A percentile compares a stretch with the other conserved stretches of the same genome.
These are phyloP conservation scores for Pecten maximus DNA, from an alignment of 2,888 invertebrate species.

Conservation along the genomic window DNA sequence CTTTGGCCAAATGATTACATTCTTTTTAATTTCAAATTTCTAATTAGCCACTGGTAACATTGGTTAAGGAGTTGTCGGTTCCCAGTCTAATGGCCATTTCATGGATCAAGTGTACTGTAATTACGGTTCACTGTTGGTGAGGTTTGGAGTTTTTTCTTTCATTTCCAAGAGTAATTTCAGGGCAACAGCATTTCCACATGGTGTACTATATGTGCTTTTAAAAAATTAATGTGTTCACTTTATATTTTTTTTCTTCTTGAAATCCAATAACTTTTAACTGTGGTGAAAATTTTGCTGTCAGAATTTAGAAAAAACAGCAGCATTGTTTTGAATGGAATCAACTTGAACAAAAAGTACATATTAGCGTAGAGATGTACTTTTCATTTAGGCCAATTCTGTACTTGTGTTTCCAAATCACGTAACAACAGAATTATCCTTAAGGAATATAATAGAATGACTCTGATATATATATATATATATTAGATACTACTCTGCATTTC, in stretches of 20 bases:
- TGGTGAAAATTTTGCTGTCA: neutral
- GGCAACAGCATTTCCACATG: neutral
- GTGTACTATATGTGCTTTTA: neutral
- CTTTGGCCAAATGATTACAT: slow-evolving; percentile 11
- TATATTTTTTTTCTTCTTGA: neutral
- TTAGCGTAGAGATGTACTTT: neutral
- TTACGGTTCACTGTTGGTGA: neutral
- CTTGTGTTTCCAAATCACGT: neutral
- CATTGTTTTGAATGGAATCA: neutral
- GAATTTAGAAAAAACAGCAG: neutral
- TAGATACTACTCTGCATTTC: neutral
- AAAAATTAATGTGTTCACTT: neutral
- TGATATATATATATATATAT: neutral
- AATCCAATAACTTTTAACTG: neutral
- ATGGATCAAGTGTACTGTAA: neutral
- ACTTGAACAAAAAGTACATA: neutral
- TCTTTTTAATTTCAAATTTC: neutral
- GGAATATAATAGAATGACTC: neutral
- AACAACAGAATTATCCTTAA: neutral
- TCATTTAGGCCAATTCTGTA: neutral
- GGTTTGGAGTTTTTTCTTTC: neutral
- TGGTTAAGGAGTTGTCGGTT: neutral
- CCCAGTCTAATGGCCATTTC: neutral
- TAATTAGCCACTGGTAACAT: neutral
- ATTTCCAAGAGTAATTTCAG: neutral